Conservation (phyloP, 2,113 vertebrate genomes). For the Mus spicilegus region DNA sequence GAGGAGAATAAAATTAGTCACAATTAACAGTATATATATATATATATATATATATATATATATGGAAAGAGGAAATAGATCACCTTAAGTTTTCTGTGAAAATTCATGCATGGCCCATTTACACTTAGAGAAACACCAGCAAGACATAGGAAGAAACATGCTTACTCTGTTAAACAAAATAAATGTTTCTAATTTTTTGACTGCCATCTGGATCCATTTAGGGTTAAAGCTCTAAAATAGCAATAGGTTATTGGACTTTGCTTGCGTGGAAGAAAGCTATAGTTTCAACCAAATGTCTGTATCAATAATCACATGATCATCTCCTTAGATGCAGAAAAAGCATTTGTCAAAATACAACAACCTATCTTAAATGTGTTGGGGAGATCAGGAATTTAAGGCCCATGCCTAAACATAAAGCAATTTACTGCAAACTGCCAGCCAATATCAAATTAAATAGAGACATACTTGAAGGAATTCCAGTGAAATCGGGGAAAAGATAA, state of each 20-base stretch:
- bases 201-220: not conserved
- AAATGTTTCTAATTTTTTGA: not conserved
- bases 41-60: not conserved
- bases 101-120: not conserved
- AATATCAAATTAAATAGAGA: too few species aligned
- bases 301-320: not conserved
- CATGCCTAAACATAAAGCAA: too few species aligned
- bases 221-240: not conserved
- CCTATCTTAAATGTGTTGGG: too few species aligned
- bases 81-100: not conserved
- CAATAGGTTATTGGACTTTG: not conserved
- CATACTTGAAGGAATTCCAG: too few species aligned
- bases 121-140: not conserved
- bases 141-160: not conserved
- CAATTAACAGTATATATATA: not conserved
- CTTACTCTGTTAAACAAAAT: not conserved
- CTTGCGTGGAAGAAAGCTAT: rapidly evolving
- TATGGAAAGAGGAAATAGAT: not conserved
- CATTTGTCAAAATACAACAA: too few species aligned
- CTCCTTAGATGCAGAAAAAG: too few species aligned
- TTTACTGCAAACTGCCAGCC: too few species aligned
- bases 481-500: too few species aligned
- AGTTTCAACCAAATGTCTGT: not conserved
- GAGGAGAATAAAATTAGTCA: not conserved
- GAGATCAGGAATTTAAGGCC: too few species aligned